Base-by-base conservation (phyloP, 2,797 vertebrate species). In the Onychomys leucogaster region DNA sequence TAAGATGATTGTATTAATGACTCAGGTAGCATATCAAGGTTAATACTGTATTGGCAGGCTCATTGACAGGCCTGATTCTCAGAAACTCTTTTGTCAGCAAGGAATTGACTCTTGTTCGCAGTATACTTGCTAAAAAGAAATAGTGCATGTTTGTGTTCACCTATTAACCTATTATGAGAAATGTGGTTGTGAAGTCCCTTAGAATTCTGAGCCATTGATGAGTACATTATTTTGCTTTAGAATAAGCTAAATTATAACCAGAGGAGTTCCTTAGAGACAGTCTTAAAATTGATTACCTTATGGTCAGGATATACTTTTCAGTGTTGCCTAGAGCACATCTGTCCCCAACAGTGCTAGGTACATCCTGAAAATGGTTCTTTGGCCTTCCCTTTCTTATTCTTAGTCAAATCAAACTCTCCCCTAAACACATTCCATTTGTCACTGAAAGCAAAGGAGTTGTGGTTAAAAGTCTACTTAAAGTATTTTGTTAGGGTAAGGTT, bases 181-280 rank as follows among this genome's bases (percentile, higher is more conserved):
- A 61, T 29, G 4, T 29, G 75, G 25, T 92, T 89, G 61, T 49
- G 7, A 49, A 80, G 89, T 69, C 21, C 32, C 55, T 4, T 27
- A 17, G 41, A 92, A 57, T 90, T 83, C 37, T 85, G 55, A 59
- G 8, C 23, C 65, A 34, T 25, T 90, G 1, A 13, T 16, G 6
- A 55, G 6, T 77, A n/a, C 1, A 11, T 77, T 75, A 19, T 59
- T 61, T 89, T 23, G 7, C 57, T 91, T 93, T 81, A 92, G 77
- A 23, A 69, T 57, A 88, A 94, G 88, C 57, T 46, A 75, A 52
- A 63, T 77, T 52, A 41, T 76, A 37, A 77, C 73, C 63, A 57
- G 82, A 89, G 69, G 77, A 90, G 92, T 73, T 77, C 52, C 77
- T 90, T 81, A 91, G 37, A 85, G 76, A 80, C 69, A 81, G 52